phyloP scores from a whole-genome alignment of 2,888 invertebrate species.

The Prosapia bicincta region DNA sequence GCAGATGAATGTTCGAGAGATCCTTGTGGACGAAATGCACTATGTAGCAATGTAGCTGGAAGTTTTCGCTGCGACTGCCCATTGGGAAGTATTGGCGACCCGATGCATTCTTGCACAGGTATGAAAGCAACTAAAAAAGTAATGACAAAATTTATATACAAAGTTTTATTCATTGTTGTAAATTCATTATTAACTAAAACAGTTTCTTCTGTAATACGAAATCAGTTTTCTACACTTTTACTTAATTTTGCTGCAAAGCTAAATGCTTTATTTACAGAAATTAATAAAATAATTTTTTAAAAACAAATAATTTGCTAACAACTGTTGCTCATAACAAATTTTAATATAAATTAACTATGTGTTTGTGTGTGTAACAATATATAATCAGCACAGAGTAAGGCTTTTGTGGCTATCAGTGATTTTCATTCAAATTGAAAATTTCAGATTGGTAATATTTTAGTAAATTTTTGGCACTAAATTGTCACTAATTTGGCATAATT shows the following conservation, averaged over 20 bases:
- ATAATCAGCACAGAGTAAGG: not conserved
- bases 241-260: not conserved
- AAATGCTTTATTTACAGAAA: not conserved
- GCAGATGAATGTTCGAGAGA: conserved; percentile 70
- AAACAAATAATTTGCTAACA: not conserved
- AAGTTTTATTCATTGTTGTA: not conserved
- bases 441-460: too few species aligned
- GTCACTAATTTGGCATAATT: too few species aligned
- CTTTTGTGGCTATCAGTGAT: not conserved
- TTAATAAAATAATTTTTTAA: not conserved
- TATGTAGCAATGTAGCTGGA: conserved; percentile 75
- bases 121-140: conserved; percentile 41
- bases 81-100: conserved; percentile 77
- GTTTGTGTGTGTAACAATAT: not conserved
- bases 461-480: too few species aligned
- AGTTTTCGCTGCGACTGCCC: conserved; percentile 79
- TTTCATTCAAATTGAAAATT: too few species aligned
- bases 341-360: not conserved
- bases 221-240: not conserved
- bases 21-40: conserved; percentile 75
- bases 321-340: not conserved
- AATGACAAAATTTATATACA: not conserved
- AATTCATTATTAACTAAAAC: not conserved
- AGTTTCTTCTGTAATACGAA: not conserved
- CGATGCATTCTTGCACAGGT: conserved; percentile 72